A percentile compares a stretch with the other conserved stretches of the same genome.
Evolutionary conservation across 64 coral and sea anemone genomes (phyloP).

Genomic region (Dendronephthya gigantea): DNA sequence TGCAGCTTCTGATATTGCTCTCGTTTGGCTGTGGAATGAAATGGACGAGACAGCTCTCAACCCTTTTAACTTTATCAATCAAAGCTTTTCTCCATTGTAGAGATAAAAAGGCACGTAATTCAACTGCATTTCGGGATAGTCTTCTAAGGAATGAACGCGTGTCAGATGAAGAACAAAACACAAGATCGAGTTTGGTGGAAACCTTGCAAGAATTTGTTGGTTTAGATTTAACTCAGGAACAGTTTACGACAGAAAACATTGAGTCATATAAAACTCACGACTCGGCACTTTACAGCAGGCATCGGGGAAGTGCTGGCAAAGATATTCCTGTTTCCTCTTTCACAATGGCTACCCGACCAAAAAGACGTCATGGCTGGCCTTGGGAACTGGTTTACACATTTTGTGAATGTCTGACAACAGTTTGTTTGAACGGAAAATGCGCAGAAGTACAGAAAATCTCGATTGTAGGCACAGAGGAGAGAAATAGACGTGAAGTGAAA

Average conservation of each 20-base stretch:
- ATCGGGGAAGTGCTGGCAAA: neutral
- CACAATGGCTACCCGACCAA: neutral
- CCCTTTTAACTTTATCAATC: too few species aligned
- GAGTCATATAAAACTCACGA: neutral
- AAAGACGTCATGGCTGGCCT: neutral
- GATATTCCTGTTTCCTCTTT: neutral
- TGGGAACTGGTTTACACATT: neutral
- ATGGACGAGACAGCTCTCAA: too few species aligned
- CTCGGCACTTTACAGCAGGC: neutral
- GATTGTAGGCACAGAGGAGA: neutral
- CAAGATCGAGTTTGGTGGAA: neutral
- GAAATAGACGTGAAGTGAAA: neutral
- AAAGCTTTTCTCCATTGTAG: neutral
- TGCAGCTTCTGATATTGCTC: too few species aligned
- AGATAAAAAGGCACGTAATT: neutral
- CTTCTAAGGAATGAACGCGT: neutral
- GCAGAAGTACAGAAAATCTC: neutral
- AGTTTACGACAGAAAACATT: neutral
- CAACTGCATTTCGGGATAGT: neutral
- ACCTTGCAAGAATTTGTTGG: neutral
- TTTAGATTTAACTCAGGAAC: too few species aligned
- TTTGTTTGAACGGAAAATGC: neutral
- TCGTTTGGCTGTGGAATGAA: too few species aligned
- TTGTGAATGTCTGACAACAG: neutral
- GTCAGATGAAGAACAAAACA: neutral